Evolutionary conservation across 2,797 vertebrate species (phyloP).

Genomic region (Orestias chungarensis): DNA sequence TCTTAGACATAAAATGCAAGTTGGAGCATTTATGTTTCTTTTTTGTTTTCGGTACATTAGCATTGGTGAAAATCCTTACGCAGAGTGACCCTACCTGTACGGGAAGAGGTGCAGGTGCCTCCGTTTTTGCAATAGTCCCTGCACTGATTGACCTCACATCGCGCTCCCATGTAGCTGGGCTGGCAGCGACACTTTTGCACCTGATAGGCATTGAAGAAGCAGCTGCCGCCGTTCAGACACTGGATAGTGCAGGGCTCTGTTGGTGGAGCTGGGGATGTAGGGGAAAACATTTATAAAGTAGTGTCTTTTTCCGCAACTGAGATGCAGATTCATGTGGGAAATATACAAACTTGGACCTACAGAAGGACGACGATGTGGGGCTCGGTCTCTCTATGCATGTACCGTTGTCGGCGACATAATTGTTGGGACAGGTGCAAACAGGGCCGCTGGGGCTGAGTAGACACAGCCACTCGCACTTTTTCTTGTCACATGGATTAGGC

Average conservation of each 20-base stretch:
- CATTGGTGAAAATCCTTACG: not conserved
- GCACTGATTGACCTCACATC: slow-evolving; percentile 93
- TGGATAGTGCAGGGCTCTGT: slow-evolving; percentile 84
- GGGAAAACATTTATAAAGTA: not conserved
- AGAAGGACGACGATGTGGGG: slow-evolving; percentile 84
- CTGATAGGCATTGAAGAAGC: slow-evolving; percentile 91
- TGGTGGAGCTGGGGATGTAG: slow-evolving; percentile 67
- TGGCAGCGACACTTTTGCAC: slow-evolving; percentile 96
- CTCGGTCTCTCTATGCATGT: slow-evolving; percentile 86
- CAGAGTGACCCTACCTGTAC: slow-evolving; percentile 78
- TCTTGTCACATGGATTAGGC: slow-evolving; percentile 96
- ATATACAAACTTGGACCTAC: slow-evolving; percentile 71
- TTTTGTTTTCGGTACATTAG: not conserved
- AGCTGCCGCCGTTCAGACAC: slow-evolving; percentile 92
- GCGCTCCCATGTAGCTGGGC: slow-evolving; percentile 89
- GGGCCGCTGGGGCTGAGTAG: slow-evolving; percentile 94
- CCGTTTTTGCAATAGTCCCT: slow-evolving; percentile 92
- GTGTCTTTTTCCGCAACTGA: not conserved
- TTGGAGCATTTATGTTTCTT: not conserved
- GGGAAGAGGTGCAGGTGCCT: slow-evolving; percentile 91
- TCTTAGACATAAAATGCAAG: not conserved
- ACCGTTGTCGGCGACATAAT: slow-evolving; percentile 89
- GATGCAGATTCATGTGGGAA: not conserved
- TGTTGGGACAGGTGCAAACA: slow-evolving; percentile 94
- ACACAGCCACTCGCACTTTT: slow-evolving; percentile 97